These are phyloP conservation scores for Sturmia bella DNA, from an alignment of 2,888 invertebrate species.

Conservation along the genomic window DNA sequence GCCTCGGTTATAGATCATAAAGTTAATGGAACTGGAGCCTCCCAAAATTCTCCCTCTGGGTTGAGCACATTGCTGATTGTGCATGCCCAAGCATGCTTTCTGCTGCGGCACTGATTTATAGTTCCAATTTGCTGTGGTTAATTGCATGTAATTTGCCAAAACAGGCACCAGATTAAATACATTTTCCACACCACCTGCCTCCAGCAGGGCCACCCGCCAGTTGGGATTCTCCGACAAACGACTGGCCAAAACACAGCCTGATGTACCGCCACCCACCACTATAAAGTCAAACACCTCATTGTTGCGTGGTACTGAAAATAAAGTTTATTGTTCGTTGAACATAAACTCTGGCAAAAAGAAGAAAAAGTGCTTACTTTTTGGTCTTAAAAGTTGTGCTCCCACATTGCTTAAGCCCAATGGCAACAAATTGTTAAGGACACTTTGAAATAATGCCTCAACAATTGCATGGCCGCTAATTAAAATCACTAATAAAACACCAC, in stretches of 20 bases:
- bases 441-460: neutral
- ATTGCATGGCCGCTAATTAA: neutral
- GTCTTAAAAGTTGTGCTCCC: constrained; percentile 50
- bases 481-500: neutral
- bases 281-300: constrained; percentile 89
- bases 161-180: constrained; percentile 73
- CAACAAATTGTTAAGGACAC: neutral
- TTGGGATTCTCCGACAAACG: constrained; percentile 75
- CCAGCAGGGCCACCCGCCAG: constrained; percentile 81
- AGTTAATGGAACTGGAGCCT: constrained; percentile 84
- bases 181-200: constrained; percentile 81
- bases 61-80: constrained; percentile 76
- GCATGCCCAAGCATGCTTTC: constrained; percentile 83
- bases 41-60: constrained; percentile 84
- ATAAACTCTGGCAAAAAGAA: neutral
- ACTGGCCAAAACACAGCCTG: constrained; percentile 83
- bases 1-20: constrained; percentile 88
- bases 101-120: constrained; percentile 85
- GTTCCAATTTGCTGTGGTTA: constrained; percentile 85
- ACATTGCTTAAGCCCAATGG: constrained; percentile 62
- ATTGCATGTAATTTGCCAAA: constrained; percentile 70
- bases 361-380: constrained; percentile 44
- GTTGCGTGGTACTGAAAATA: constrained; percentile 69
- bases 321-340: neutral
- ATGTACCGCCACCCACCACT: constrained; percentile 90